Evolutionary conservation across 2,113 vertebrate genomes (phyloP), one percentile per base, ranked within the genome.

Genomic region (Hemicordylus capensis): DNA sequence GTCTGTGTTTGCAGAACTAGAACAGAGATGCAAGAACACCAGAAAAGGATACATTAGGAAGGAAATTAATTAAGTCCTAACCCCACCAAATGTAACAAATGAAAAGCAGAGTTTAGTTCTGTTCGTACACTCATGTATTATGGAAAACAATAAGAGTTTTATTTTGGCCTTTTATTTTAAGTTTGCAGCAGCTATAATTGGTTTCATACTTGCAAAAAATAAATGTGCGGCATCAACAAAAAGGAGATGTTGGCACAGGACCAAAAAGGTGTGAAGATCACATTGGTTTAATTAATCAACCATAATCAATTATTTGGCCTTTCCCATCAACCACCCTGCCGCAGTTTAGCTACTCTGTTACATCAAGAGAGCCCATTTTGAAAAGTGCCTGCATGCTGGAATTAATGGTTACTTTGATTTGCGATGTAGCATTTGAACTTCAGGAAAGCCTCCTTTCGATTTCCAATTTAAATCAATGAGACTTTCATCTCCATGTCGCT

Each of bases 331-430:
- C 34, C 92, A 67, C 83, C 56, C 51, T 84, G 75, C 8, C 89
- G 46, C 34, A 66, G 22, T 86, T 90, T 90, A 85, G 76, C 56
- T 92, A 73, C 26, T 42, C 37, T 22, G 11, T 78, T 90, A 80
- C 14, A 88, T 84, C 85, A 88, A 84, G 70, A 72, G 54, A 87
- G 56, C n/a, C 61, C 22, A 86, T 84, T 90, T 85, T 83, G 84
- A 42, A 72, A 91, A 84, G 80, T 88, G 66, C 54, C 3, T 77
- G 12, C 77, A 63, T 75, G 81, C 28, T 69, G 58, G 87, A 93
- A 93, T 92, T 81, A 95, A 90, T 90, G 2, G 56, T 87, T 93
- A 87, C 83, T 83, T 75, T 93, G 85, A 95, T 94, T 95, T 95
- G 83, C 85, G 44, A 31, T 81, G 80, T 88, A 91, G 81, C 84